Conservation (phyloP, 2,888 invertebrate species). For the Drosophila emarginata region DNA sequence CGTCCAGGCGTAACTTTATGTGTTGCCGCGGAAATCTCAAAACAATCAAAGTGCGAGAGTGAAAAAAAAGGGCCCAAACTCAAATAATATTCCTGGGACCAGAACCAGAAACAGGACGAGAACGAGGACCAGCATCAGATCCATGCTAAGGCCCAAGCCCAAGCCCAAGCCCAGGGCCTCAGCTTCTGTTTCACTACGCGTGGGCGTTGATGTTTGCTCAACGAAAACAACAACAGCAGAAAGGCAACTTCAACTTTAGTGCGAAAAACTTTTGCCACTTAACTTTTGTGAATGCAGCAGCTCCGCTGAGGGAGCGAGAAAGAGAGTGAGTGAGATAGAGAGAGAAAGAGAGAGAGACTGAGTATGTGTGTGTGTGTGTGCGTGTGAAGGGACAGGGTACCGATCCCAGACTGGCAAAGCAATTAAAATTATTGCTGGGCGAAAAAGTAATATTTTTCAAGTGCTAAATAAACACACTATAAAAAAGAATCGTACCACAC, state of each 20-base stretch:
- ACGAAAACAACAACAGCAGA: constrained; percentile 51
- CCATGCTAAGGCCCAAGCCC: background rate
- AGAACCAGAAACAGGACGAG: background rate
- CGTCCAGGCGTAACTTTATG: constrained; percentile 59
- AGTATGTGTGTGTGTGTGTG: background rate
- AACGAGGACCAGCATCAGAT: background rate
- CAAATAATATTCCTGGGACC: constrained; percentile 59
- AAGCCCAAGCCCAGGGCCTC: constrained; percentile 30
- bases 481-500: constrained; percentile 34
- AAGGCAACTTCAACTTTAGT: constrained; percentile 73
- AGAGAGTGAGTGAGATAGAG: background rate
- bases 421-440: constrained; percentile 79
- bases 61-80: constrained; percentile 49
- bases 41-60: constrained; percentile 68
- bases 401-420: constrained; percentile 68
- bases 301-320: constrained; percentile 3
- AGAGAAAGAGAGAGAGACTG: background rate
- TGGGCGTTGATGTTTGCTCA: constrained; percentile 74
- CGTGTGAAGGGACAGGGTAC: background rate
- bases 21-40: constrained; percentile 72
- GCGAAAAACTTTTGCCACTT: constrained; percentile 77
- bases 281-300: constrained; percentile 64
- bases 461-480: constrained; percentile 79
- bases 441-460: constrained; percentile 79
- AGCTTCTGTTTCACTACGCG: constrained; percentile 50